Evolutionary conservation across 30 jellyfish, hydroid and myxozoan species (phyloP).

Genomic region (Turritopsis rubra): DNA sequence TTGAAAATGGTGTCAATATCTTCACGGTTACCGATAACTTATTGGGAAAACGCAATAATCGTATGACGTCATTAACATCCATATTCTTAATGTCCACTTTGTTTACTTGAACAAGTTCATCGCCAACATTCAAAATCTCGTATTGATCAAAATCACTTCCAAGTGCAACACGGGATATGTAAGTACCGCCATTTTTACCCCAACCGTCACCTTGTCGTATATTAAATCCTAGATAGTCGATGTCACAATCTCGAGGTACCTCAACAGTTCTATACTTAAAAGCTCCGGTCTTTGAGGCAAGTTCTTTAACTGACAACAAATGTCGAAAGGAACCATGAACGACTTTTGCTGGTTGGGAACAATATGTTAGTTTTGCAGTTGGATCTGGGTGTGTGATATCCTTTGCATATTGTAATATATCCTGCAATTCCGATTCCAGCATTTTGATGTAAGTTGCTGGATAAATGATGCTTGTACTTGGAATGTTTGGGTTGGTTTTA

Average conservation of each 20-base stretch:
- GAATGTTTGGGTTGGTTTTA: constrained; percentile 16
- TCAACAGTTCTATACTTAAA: constrained; percentile 78
- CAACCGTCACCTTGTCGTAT: constrained; percentile 95
- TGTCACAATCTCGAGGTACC: constrained; percentile 48
- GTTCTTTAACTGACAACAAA: constrained; percentile 64
- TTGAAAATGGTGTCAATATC: constrained; percentile 79
- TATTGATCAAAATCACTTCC: constrained; percentile 74
- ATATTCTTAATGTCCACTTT: constrained; percentile 58
- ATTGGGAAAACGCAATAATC: constrained; percentile 79
- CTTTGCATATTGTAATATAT: constrained; percentile 70
- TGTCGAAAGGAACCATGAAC: constrained; percentile 83
- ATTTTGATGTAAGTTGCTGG: constrained; percentile 66
- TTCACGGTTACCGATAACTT: constrained; percentile 67
- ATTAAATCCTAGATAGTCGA: constrained; percentile 76
- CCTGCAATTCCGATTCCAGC: constrained; percentile 73
- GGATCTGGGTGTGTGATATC: constrained; percentile 86
- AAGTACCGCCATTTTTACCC: constrained; percentile 77
- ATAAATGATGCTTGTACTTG: constrained; percentile 36
- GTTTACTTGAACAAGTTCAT: constrained; percentile 72
- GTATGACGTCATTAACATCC: constrained; percentile 71
- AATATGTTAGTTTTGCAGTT: constrained; percentile 59
- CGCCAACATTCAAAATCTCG: constrained; percentile 79
- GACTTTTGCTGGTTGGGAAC: constrained; percentile 75
- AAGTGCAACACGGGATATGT: constrained; percentile 59
- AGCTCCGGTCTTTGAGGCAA: constrained; percentile 74